Conservation (phyloP, 2,797 vertebrate genomes). For the Crax fasciolata region DNA sequence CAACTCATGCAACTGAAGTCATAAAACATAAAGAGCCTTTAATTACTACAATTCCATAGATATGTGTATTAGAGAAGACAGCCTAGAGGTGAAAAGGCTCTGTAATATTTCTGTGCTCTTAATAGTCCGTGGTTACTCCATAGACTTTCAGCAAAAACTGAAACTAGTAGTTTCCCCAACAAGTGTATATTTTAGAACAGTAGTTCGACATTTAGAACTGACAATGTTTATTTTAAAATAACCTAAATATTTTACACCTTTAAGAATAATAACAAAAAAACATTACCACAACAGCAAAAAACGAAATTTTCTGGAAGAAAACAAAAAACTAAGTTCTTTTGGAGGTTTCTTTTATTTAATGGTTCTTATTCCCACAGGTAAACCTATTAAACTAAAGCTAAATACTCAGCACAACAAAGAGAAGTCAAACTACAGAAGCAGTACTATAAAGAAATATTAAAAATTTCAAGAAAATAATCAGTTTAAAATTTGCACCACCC, state of each 20-base stretch:
- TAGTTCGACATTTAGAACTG: neutral
- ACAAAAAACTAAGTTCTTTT: neutral
- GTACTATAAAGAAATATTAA: neutral
- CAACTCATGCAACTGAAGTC: constrained; percentile 39
- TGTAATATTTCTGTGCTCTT: constrained; percentile 18
- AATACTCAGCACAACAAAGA: neutral
- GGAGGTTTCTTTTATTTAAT: constrained; percentile 18
- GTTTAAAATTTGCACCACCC: neutral
- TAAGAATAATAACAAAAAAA: neutral
- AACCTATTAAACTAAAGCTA: neutral
- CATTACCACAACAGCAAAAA: neutral
- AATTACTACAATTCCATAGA: constrained; percentile 38
- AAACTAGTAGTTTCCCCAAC: neutral
- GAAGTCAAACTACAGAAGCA: neutral
- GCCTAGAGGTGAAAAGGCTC: constrained; percentile 34
- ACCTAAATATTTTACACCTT: neutral
- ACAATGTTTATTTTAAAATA: neutral
- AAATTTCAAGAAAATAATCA: neutral
- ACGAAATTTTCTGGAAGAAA: neutral
- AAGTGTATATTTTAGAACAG: neutral
- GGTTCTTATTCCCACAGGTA: constrained; percentile 15
- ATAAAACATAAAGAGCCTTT: constrained; percentile 54
- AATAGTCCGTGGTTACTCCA: neutral
- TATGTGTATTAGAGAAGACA: constrained; percentile 40
- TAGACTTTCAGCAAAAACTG: neutral